Evolutionary conservation across 2,888 invertebrate genomes (phyloP).

Genomic region (Cabera pusaria): DNA sequence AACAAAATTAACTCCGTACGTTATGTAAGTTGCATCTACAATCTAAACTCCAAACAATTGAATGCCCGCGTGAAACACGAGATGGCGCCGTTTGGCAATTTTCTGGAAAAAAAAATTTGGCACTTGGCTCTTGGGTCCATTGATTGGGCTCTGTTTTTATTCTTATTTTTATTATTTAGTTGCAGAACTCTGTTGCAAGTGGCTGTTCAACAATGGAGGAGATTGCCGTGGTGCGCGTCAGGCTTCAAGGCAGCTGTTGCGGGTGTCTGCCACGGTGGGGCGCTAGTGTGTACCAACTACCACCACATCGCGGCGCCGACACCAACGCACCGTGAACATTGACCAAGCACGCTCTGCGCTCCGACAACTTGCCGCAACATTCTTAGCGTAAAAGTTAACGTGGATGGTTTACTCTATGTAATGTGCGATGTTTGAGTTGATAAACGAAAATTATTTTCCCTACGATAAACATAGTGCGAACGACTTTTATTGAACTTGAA

Average conservation of each 20-base stretch:
- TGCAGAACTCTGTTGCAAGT: slow-evolving; percentile 41
- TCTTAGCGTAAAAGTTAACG: slow-evolving; percentile 82
- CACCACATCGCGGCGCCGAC: slow-evolving; percentile 53
- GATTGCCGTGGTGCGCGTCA: slow-evolving; percentile 24
- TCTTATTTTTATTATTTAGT: slow-evolving; percentile 23
- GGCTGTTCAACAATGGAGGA: slow-evolving; percentile 41
- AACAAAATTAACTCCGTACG: slow-evolving; percentile 11
- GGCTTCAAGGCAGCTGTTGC: slow-evolving; percentile 28
- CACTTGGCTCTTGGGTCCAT: slow-evolving; percentile 29
- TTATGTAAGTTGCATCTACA: slow-evolving; percentile 32
- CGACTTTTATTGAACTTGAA: slow-evolving; percentile 57
- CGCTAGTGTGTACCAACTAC: no score
- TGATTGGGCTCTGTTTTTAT: slow-evolving; percentile 35
- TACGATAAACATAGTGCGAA: slow-evolving; percentile 63
- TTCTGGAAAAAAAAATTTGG: slow-evolving; percentile 33
- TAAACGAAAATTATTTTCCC: slow-evolving; percentile 50
- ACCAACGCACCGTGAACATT: slow-evolving; percentile 71
- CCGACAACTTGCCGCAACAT: slow-evolving; percentile 79
- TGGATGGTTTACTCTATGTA: slow-evolving; percentile 81
- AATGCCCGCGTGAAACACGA: slow-evolving; percentile 26
- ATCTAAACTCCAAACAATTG: slow-evolving; percentile 18
- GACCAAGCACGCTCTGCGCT: slow-evolving; percentile 73
- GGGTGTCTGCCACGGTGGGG: slow-evolving; percentile 3
- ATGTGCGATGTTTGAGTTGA: slow-evolving; percentile 77
- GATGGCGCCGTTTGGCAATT: slow-evolving; percentile 34